These are phyloP conservation scores for Hirudo medicinalis DNA, from an alignment of 1,140 invertebrate species.

Conservation along the genomic window DNA sequence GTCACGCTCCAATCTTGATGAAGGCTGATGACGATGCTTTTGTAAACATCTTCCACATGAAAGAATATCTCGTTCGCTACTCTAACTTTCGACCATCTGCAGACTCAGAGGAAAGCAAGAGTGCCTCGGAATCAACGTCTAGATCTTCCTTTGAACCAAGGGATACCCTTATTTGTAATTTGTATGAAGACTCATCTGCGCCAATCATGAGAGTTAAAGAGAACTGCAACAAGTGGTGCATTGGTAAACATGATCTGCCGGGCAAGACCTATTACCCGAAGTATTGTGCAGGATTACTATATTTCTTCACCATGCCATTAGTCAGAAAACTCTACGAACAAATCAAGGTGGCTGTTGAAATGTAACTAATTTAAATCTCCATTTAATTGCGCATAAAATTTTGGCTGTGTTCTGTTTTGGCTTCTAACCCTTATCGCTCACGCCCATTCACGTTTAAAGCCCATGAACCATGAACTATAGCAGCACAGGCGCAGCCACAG, in stretches of 20 bases:
- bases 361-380: too few species aligned
- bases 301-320: constrained; percentile 37
- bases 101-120: neutral
- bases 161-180: too few species aligned
- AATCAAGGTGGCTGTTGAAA: too few species aligned
- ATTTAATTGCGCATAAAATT: too few species aligned
- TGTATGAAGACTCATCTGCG: too few species aligned
- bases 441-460: too few species aligned
- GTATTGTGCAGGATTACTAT: constrained; percentile 42
- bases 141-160: too few species aligned
- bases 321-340: constrained; percentile 33
- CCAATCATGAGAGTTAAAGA: constrained; percentile 10
- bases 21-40: constrained; percentile 48
- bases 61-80: neutral
- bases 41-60: constrained; percentile 38
- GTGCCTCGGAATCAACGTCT: too few species aligned
- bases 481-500: too few species aligned
- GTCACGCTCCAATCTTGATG: constrained; percentile 44
- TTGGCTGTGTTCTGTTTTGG: too few species aligned
- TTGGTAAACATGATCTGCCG: constrained; percentile 35
- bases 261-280: constrained; percentile 35
- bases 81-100: neutral
- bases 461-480: too few species aligned
- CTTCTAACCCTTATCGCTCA: too few species aligned
- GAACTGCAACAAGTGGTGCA: constrained; percentile 37